Conservation (phyloP, 2,113 vertebrate species). For the Dendrocopos noguchii region DNA sequence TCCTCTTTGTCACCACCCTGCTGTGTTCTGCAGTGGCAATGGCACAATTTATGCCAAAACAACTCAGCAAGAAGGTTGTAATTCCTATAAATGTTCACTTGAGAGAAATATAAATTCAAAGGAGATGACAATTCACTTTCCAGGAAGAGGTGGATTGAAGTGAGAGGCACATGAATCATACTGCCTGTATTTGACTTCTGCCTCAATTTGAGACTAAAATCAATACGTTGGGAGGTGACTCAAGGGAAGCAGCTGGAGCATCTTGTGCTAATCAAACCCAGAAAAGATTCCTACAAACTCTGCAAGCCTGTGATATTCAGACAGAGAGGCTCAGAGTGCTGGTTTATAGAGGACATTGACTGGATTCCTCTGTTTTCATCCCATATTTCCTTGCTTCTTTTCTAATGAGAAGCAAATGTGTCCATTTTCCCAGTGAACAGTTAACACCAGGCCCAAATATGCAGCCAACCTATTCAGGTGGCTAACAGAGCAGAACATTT, state of each 20-base stretch:
- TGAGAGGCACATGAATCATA: slow-evolving; percentile 25
- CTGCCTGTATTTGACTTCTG: slow-evolving; percentile 38
- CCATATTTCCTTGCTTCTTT: neutral
- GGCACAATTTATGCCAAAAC: neutral
- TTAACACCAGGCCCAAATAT: neutral
- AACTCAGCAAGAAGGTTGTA: neutral
- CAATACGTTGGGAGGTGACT: neutral
- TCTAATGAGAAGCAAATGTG: neutral
- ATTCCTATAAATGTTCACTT: slow-evolving; percentile 16
- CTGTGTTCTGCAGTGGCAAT: neutral
- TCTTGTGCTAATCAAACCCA: neutral
- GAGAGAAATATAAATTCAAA: slow-evolving; percentile 19
- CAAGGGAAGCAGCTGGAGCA: neutral
- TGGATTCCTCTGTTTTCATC: neutral
- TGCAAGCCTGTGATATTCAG: neutral
- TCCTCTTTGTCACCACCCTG: neutral
- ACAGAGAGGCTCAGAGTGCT: neutral
- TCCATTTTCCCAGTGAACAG: neutral
- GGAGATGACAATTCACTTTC: slow-evolving; percentile 8
- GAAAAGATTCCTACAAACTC: neutral
- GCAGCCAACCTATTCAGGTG: neutral
- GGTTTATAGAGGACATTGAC: neutral
- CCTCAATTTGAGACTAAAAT: slow-evolving; percentile 8
- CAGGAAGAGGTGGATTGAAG: neutral
- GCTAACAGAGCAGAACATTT: neutral